Evolutionary conservation across 2,113 vertebrate genomes (phyloP).

Genomic region (Hiodon tergisus): DNA sequence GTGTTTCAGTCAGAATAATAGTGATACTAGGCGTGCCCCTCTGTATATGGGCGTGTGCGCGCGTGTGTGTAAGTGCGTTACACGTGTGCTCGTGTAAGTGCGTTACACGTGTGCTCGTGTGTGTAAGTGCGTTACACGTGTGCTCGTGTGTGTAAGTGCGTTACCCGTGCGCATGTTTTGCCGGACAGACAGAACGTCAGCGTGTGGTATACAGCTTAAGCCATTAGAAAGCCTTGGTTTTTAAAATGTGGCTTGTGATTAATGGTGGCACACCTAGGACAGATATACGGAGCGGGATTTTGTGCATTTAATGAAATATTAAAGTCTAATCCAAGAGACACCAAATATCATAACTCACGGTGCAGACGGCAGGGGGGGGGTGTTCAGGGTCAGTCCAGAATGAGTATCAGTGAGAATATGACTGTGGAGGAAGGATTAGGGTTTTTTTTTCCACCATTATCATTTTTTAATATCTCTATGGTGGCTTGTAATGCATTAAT

Average conservation of each 20-base stretch:
- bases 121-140: conserved; percentile 15
- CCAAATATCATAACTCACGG: conserved; percentile 66
- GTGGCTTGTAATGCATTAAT: conserved; percentile 64
- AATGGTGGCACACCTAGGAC: conserved; percentile 56
- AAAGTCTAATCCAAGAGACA: conserved; percentile 59
- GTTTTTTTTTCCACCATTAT: conserved; percentile 46
- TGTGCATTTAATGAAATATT: conserved; percentile 70
- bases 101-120: conserved; percentile 39
- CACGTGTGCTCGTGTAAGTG: background rate
- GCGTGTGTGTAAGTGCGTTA: conserved; percentile 34
- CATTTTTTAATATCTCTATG: conserved; percentile 62
- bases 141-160: background rate
- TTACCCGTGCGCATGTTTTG: conserved; percentile 18
- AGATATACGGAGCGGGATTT: conserved; percentile 55
- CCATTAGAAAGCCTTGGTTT: conserved; percentile 49
- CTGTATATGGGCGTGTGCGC: conserved; percentile 43
- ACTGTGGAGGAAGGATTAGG: conserved; percentile 50
- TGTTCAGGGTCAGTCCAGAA: conserved; percentile 56
- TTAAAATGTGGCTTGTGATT: conserved; percentile 50
- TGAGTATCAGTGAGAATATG: conserved; percentile 35
- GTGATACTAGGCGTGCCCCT: no score
- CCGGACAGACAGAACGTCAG: background rate
- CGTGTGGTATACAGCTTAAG: conserved; percentile 24
- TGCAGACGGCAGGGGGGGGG: conserved; percentile 35
- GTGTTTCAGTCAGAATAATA: no score